Conservation (phyloP, 2,888 invertebrate species). For the Melieria omissa region DNA sequence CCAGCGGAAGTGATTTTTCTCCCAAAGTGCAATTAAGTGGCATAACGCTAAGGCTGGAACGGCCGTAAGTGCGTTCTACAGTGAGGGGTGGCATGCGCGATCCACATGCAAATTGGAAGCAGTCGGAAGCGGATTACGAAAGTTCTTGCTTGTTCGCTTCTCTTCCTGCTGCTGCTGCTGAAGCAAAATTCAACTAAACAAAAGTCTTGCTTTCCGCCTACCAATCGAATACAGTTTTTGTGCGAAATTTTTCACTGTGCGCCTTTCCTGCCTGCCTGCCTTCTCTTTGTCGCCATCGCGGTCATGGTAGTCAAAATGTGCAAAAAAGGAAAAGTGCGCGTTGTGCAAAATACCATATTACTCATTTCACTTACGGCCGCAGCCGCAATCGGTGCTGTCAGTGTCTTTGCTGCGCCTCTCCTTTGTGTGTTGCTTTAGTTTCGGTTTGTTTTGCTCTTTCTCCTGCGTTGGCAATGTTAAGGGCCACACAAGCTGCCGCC, state of each 20-base stretch:
- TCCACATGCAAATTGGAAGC: too few relatives aligned
- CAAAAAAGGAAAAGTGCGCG: constrained; percentile 52
- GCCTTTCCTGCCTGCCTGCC: constrained; percentile 24
- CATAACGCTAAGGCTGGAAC: too few relatives aligned
- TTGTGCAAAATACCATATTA: constrained; percentile 51
- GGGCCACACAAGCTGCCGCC: too few relatives aligned
- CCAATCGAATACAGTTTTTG: neutral
- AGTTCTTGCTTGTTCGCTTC: neutral
- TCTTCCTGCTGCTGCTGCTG: too few relatives aligned
- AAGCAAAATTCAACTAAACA: neutral
- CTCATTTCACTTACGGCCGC: constrained; percentile 44
- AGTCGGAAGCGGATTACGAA: constrained; percentile 12
- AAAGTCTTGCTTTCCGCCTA: too few relatives aligned
- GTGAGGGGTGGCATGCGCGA: too few relatives aligned
- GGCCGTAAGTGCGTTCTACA: too few relatives aligned
- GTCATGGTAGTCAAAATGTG: constrained; percentile 40
- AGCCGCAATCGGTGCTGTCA: constrained; percentile 32
- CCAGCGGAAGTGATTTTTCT: too few relatives aligned
- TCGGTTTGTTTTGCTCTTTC: constrained; percentile 37
- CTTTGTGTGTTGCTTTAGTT: constrained; percentile 38
- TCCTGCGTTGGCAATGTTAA: too few relatives aligned
- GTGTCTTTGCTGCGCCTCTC: constrained; percentile 17
- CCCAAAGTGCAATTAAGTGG: too few relatives aligned
- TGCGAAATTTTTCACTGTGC: constrained; percentile 11
- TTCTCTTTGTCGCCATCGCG: constrained; percentile 38